These are phyloP conservation scores for Herpetotheres cachinnans DNA, from an alignment of 2,113 vertebrate species.

Conservation along the genomic window DNA sequence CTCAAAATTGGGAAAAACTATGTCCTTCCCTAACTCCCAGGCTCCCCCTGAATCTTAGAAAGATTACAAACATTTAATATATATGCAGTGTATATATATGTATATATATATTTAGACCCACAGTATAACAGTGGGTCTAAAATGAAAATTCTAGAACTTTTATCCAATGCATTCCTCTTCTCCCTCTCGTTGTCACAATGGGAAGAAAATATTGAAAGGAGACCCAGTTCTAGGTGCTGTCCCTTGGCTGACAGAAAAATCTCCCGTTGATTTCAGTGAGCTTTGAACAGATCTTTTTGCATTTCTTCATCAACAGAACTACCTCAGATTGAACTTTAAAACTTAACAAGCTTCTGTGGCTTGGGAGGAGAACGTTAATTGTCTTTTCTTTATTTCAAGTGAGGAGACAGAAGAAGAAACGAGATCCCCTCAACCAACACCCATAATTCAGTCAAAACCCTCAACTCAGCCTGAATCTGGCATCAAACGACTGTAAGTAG, in stretches of 20 bases:
- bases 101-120: too few relatives aligned
- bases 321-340: not conserved
- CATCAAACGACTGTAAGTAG: conserved; percentile 91
- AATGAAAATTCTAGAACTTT: not conserved
- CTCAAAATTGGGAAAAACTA: not conserved
- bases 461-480: conserved; percentile 85
- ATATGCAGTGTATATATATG: too few relatives aligned
- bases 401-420: conserved; percentile 90
- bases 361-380: not conserved
- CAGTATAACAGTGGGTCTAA: not conserved
- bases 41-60: not conserved
- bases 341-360: not conserved
- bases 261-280: not conserved
- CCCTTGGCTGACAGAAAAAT: not conserved
- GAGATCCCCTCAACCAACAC: conserved; percentile 67
- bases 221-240: not conserved
- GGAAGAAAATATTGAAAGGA: not conserved
- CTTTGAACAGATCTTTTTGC: not conserved
- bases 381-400: conserved; percentile 64
- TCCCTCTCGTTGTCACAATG: not conserved
- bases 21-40: not conserved
- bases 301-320: not conserved
- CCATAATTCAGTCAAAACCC: conserved; percentile 70
- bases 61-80: not conserved
- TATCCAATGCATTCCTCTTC: not conserved